These are phyloP conservation scores for Lasioglossum villosulum DNA, from an alignment of 2,888 invertebrate genomes.

Conservation along the genomic window DNA sequence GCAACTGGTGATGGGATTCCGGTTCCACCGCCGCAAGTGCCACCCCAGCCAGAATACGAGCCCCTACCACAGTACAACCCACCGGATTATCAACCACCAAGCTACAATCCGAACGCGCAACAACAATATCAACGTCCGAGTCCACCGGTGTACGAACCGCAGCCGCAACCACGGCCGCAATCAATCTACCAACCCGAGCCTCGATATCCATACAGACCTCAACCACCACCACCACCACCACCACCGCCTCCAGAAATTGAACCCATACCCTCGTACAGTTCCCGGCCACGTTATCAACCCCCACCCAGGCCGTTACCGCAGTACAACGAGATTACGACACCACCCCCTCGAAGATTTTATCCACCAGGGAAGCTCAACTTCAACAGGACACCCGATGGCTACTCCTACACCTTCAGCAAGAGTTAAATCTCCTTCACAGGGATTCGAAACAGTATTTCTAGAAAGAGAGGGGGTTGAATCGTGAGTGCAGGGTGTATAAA, in stretches of 20 bases:
- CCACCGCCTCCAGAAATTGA: conserved; percentile 50
- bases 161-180: conserved; percentile 82
- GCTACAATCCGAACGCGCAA: conserved; percentile 70
- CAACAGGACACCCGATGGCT: conserved; percentile 95
- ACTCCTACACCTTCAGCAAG: conserved; percentile 93
- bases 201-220: conserved; percentile 78
- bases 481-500: no score
- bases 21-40: conserved; percentile 78
- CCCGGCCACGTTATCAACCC: conserved; percentile 73
- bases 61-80: conserved; percentile 80
- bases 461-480: no score
- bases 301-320: conserved; percentile 82
- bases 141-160: conserved; percentile 84
- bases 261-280: conserved; percentile 23
- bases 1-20: conserved; percentile 93
- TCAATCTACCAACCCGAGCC: conserved; percentile 58
- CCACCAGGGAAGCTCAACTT: conserved; percentile 94
- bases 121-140: conserved; percentile 82
- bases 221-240: conserved; percentile 68
- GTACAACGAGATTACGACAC: conserved; percentile 88
- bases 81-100: conserved; percentile 78
- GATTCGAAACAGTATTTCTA: not conserved
- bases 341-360: conserved; percentile 90
- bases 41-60: conserved; percentile 84
- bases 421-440: conserved; percentile 76